Evolutionary conservation across 2,797 vertebrate genomes (phyloP).

Genomic region (Gadopsis marmoratus): DNA sequence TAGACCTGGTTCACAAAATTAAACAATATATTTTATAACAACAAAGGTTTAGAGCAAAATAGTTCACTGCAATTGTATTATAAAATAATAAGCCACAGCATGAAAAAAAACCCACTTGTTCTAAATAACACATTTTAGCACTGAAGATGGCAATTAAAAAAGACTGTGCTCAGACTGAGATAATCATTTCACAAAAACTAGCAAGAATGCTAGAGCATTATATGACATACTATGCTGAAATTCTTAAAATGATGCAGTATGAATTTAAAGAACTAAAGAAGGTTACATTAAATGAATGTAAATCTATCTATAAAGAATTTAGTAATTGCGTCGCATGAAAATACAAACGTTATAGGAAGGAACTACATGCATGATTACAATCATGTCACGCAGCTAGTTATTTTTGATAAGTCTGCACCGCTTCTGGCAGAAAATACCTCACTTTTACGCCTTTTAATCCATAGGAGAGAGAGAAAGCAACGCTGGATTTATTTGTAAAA

Average conservation of each 20-base stretch:
- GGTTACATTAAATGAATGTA: neutral
- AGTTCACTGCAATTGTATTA: neutral
- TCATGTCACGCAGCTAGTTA: neutral
- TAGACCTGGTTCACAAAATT: too few relatives aligned
- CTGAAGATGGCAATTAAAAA: neutral
- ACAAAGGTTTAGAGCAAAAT: too few relatives aligned
- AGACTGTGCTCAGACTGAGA: neutral
- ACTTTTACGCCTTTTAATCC: neutral
- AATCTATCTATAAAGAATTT: neutral
- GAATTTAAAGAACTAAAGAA: neutral
- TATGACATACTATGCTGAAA: neutral
- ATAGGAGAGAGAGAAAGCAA: too few relatives aligned
- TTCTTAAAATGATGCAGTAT: neutral
- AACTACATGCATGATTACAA: neutral
- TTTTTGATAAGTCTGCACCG: neutral
- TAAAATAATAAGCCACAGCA: neutral
- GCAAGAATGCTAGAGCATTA: neutral
- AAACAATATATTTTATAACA: too few relatives aligned
- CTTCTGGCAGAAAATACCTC: neutral
- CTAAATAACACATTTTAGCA: neutral
- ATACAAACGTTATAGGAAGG: constrained; percentile 2
- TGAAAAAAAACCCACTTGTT: neutral
- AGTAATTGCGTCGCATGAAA: neutral
- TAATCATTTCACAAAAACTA: neutral
- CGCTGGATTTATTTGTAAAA: neutral